Conservation (phyloP, 2,113 vertebrate species). For the Ia io region DNA sequence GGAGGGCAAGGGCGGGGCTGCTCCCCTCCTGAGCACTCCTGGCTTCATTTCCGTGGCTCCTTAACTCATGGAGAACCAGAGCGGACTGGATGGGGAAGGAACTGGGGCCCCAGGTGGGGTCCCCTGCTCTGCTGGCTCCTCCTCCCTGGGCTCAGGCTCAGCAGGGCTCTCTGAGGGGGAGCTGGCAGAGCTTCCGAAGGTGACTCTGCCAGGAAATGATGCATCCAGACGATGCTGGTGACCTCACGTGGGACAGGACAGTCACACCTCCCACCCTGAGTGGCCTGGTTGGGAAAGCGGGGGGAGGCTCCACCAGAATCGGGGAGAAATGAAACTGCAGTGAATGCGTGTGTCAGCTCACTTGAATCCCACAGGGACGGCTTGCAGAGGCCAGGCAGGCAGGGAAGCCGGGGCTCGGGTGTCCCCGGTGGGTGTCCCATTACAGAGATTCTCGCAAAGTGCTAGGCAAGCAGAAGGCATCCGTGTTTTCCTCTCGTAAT, state of each 20-base stretch:
- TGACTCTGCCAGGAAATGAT: neutral
- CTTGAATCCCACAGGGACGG: accelerated
- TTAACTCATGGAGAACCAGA: neutral
- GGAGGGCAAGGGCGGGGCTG: neutral
- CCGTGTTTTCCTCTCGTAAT: neutral
- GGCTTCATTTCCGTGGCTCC: neutral
- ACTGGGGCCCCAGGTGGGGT: neutral
- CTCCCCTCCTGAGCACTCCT: neutral
- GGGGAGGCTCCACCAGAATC: too few species aligned
- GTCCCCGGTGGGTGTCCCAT: neutral
- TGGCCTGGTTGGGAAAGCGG: neutral
- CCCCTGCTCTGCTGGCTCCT: neutral
- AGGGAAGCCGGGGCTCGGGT: neutral
- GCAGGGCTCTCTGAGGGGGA: neutral
- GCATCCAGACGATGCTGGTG: accelerated
- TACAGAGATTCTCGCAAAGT: neutral
- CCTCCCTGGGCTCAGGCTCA: neutral
- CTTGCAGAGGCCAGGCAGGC: accelerated
- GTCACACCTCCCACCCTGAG: accelerated
- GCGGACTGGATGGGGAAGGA: neutral
- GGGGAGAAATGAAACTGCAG: accelerated
- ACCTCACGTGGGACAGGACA: neutral
- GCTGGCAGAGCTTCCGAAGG: neutral
- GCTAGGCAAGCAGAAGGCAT: accelerated
- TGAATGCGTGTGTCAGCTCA: accelerated